phyloP scores from a whole-genome alignment of 30 jellyfish, hydroid and myxozoan genomes.

The Chironex yamaguchii region DNA sequence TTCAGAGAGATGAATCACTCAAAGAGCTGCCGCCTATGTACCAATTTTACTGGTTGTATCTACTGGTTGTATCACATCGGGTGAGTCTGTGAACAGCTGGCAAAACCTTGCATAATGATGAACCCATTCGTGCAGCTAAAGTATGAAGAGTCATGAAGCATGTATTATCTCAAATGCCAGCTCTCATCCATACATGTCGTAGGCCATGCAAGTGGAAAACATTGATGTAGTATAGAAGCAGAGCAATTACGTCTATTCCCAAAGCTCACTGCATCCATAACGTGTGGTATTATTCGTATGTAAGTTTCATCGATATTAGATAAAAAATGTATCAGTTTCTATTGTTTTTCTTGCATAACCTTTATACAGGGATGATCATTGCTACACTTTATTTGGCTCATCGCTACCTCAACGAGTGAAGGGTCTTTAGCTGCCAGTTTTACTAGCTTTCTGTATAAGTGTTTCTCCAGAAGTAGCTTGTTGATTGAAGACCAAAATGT shows the following conservation, averaged over 20 bases:
- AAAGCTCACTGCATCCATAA: slow-evolving; percentile 16
- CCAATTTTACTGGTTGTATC: no score
- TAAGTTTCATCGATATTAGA: slow-evolving; percentile 18
- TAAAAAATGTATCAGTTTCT: slow-evolving; percentile 1
- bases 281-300: slow-evolving; percentile 38
- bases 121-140: neutral
- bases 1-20: neutral
- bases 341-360: neutral
- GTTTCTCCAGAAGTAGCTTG: neutral
- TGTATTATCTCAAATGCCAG: slow-evolving; percentile 10
- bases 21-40: slow-evolving; percentile 10
- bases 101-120: neutral
- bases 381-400: slow-evolving; percentile 9
- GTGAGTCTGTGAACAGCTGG: slow-evolving; percentile 30
- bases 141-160: slow-evolving; percentile 3
- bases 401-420: slow-evolving; percentile 12
- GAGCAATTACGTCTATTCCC: slow-evolving; percentile 7
- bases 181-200: slow-evolving; percentile 15
- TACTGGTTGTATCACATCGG: slow-evolving; percentile 19
- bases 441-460: neutral
- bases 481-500: slow-evolving; percentile 2
- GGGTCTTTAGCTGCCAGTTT: neutral
- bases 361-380: neutral
- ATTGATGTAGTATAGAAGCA: slow-evolving; percentile 8
- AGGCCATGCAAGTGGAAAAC: slow-evolving; percentile 15